Base-by-base conservation (phyloP, 1,140 invertebrate species). In the Apis laboriosa region DNA sequence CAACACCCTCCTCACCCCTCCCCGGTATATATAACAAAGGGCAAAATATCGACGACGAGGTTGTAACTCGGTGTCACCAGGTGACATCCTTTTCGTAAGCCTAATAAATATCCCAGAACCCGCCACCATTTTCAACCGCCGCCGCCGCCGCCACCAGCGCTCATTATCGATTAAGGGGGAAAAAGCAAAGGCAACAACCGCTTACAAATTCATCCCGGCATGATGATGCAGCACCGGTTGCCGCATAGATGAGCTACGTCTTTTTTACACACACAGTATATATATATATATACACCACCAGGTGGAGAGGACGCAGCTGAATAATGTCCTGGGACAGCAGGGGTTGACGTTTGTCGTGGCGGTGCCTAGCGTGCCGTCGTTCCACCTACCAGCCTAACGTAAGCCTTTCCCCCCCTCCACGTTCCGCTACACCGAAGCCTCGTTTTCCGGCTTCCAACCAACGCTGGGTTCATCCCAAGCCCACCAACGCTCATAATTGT, bases 261-360 rank as follows among this genome's bases (percentile, higher is more conserved):
- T n/a, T 71, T 79, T 79, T 68, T 66, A 2, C 21, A 53, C 9
- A 17, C 66, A 73, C 61, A 13, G 34, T 51, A 60, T 86, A 75
- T 34, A 34, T 34, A 34, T 34, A 34, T 34, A 34, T 3, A 34
- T 2, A 34, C 34, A 34, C 28, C 1, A 28, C 34, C 8, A n/a
- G 60, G 49, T 34, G n/a, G 43, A 66, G 66, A 82, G 79, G 86
- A 88, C 87, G 76, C 88, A 89, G 80, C 88, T 90, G 88, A 91
- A 90, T 91, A 92, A 91, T 91, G 90, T 88, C 82, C 70, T 58
- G 87, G 88, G 86, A 86, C 88, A 87, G 86, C 61, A 77, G 78
- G 76, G 79, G 81, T 87, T 92, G 92, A 93, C 92, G 87, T 92
- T 91, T 92, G 92, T 92, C 92, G 89, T 93, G 92, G 92, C 86